Conservation (phyloP, 2,113 vertebrate species). For the Sprattus sprattus region DNA sequence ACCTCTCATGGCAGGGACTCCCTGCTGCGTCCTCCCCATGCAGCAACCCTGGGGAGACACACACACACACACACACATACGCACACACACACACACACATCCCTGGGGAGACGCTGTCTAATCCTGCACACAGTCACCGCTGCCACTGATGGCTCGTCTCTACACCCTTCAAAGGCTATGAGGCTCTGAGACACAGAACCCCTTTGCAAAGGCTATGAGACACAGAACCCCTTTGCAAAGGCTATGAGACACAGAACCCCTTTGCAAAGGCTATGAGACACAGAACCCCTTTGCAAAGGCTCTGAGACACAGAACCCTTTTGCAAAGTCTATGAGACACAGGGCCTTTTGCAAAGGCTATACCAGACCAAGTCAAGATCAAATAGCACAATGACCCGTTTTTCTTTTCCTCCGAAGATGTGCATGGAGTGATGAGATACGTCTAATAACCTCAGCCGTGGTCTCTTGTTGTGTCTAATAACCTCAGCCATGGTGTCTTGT, state of each 20-base stretch:
- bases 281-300: not conserved
- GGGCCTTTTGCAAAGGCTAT: not conserved
- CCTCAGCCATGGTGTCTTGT: too few relatives aligned
- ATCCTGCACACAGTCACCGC: not conserved
- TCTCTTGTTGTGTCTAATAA: too few relatives aligned
- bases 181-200: not conserved
- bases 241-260: not conserved
- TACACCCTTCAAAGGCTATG: not conserved
- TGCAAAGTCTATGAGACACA: not conserved
- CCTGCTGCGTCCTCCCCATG: too few relatives aligned
- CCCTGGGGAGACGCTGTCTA: too few relatives aligned
- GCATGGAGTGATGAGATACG: not conserved
- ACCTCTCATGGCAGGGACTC: too few relatives aligned
- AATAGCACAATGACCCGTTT: not conserved
- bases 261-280: not conserved
- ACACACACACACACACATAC: too few relatives aligned
- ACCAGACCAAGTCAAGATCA: not conserved
- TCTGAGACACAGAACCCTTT: too few relatives aligned
- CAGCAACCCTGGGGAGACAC: too few relatives aligned
- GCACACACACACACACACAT: too few relatives aligned
- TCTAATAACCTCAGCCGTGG: not conserved
- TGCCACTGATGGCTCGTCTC: not conserved
- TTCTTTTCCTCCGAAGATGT: not conserved
- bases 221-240: too few relatives aligned
- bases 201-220: too few relatives aligned